Conservation (phyloP, 2,113 vertebrate species). For the Menura novaehollandiae region DNA sequence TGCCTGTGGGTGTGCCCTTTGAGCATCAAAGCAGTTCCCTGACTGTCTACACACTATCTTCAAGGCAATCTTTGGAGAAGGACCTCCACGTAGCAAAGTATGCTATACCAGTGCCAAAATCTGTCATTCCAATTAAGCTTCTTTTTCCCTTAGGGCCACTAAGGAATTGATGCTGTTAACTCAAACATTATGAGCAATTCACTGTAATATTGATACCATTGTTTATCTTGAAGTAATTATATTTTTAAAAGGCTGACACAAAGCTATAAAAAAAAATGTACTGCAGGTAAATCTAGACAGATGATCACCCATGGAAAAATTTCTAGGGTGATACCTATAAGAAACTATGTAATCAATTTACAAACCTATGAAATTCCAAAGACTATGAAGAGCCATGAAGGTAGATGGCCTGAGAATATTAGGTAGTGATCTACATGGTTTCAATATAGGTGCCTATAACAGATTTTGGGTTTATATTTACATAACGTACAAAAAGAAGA, state of each 20-base stretch:
- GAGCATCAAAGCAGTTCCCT: background rate
- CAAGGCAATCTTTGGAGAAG: background rate
- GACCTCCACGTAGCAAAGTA: rapidly evolving
- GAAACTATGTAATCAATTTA: background rate
- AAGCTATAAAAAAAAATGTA: background rate
- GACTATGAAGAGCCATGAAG: background rate
- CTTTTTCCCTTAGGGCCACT: background rate
- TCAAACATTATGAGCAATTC: background rate
- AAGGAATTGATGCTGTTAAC: background rate
- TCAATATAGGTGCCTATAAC: background rate
- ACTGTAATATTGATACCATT: background rate
- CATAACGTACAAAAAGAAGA: conserved; percentile 8
- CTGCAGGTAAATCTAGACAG: background rate
- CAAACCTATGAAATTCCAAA: background rate
- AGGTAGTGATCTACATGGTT: background rate
- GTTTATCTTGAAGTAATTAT: background rate
- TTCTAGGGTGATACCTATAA: background rate
- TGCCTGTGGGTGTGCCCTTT: background rate
- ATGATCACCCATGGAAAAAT: background rate
- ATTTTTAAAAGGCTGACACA: background rate
- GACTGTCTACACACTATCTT: background rate
- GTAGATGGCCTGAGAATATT: background rate
- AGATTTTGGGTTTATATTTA: conserved; percentile 13
- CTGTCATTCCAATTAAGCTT: background rate
- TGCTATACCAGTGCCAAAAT: background rate